Evolutionary conservation across 1,140 invertebrate genomes (phyloP), one percentile per base, ranked within the genome.

Genomic region (Globodera ellingtonae): DNA sequence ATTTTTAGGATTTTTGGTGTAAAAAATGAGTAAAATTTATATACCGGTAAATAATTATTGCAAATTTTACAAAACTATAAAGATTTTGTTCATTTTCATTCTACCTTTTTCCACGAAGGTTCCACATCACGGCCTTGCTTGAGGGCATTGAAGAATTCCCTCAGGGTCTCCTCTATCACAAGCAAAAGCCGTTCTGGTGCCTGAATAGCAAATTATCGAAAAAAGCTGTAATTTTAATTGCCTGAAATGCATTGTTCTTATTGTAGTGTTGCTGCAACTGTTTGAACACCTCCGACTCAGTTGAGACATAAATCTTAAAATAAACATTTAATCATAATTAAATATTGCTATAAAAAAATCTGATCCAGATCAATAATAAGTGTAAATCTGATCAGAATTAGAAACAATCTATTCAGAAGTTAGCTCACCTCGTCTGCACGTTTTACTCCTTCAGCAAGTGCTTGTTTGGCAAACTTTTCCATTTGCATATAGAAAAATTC

Each of bases 401-500:
- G 35, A 35, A 35, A 35, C n/a, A n/a, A n/a, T n/a, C n/a, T n/a
- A 35, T 35, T 35, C 35, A 35, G 35, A 10, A n/a, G n/a, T 69
- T 44, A 21, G 9, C 35, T 7, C 46, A 70, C 67, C 10, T 47
- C 67, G 2, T 70, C 67, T 7, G 35, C 67, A 10, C 35, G 10
- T 90, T 97, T 96, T 83, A 97, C 92, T 72, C 97, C 97, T 91
- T 99, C 97, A 82, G 95, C 95, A 84, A 99, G 93, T 50, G 96
- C 95, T 91, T 98, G 96, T 85, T 97, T 93, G 76, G 97, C 96
- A 91, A 97, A 98, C 91, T 99, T 99, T 92, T 99, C 98, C 96
- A 99, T 99, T 92, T 99, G 97, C 89, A 98, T 99, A 92, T 99
- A 99, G 92, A 97, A 99, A 92, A 99, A 99, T 70, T 70, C 67